Conservation (phyloP, 2,888 invertebrate species). For the Lithodes maja region DNA sequence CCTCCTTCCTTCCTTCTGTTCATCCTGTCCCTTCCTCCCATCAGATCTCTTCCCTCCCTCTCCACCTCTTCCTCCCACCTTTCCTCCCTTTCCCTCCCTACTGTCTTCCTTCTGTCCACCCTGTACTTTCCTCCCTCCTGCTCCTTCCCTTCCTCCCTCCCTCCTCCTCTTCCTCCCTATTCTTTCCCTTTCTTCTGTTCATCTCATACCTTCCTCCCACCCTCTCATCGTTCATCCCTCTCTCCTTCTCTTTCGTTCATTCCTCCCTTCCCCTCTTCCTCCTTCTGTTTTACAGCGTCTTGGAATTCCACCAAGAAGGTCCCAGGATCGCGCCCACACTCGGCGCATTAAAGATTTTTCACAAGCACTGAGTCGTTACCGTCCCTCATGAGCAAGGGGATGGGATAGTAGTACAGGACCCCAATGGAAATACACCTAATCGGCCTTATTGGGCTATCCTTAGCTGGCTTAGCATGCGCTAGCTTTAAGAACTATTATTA, state of each 20-base stretch:
- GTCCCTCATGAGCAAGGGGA: no score
- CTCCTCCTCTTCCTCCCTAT: not conserved
- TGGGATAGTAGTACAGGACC: no score
- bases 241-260: not conserved
- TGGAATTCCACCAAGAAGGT: no score
- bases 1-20: conserved; percentile 14
- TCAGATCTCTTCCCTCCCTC: not conserved
- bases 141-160: no score
- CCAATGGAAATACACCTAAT: no score
- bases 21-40: not conserved
- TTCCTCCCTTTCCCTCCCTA: not conserved
- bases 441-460: no score
- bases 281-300: not conserved
- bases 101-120: conserved; percentile 7
- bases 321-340: no score
- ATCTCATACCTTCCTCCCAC: not conserved
- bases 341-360: no score
- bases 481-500: no score
- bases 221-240: not conserved
- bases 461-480: no score
- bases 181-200: not conserved
- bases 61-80: not conserved
- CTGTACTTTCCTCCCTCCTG: not conserved
- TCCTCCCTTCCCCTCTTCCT: conserved; percentile 1
- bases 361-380: no score